Conservation (phyloP, 53 echinoderm and acorn worm genomes). For the Temnopleurus reevesii region DNA sequence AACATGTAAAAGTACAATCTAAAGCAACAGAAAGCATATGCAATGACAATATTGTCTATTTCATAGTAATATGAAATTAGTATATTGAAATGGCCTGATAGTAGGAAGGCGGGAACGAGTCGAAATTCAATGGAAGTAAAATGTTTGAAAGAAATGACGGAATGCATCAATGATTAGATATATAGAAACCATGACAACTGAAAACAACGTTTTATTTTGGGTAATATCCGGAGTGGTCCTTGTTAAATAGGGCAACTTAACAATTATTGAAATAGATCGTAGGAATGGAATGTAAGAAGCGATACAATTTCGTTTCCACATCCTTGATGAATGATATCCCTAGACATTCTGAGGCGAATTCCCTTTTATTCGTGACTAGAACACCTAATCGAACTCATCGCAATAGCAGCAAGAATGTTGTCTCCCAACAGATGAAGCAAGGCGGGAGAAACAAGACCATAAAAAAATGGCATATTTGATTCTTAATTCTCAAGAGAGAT, state of each 20-base stretch:
- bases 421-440: background rate
- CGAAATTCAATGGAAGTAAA: background rate
- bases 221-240: background rate
- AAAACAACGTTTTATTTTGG: background rate
- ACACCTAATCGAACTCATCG: background rate
- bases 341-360: background rate
- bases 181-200: background rate
- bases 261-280: background rate
- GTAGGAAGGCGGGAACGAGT: background rate
- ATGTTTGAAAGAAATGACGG: background rate
- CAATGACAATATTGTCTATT: no score
- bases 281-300: background rate
- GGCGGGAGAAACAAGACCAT: background rate
- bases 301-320: background rate
- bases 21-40: no score
- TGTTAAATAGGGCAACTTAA: constrained; percentile 1
- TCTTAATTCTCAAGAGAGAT: background rate
- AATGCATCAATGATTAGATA: background rate
- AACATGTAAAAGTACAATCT: no score
- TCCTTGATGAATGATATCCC: background rate
- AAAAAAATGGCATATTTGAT: background rate
- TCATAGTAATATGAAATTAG: no score
- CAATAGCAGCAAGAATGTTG: background rate
- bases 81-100: background rate
- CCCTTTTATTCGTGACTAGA: background rate